A percentile compares a stretch with the other conserved stretches of the same genome.
phyloP scores from a whole-genome alignment of 2,888 invertebrate species.

The Dromius quadrimaculatus region DNA sequence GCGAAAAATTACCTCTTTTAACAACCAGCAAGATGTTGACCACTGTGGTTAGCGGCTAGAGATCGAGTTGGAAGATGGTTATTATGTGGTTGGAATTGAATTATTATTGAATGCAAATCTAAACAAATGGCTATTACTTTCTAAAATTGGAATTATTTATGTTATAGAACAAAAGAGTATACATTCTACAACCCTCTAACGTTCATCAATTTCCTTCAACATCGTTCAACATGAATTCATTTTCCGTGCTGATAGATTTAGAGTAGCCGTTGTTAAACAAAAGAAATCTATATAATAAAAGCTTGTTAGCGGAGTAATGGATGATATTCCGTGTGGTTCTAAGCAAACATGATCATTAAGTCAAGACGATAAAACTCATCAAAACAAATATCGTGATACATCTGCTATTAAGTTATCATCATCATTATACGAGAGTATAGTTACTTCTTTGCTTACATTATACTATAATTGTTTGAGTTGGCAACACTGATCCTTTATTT shows the following conservation, averaged over 20 bases:
- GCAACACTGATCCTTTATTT: conserved; percentile 5
- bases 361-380: conserved; percentile 46
- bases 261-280: conserved; percentile 21
- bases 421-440: conserved; percentile 19
- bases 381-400: conserved; percentile 42
- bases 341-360: conserved; percentile 40
- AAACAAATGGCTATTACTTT: no score
- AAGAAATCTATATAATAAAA: conserved; percentile 42
- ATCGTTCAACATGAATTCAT: conserved; percentile 1
- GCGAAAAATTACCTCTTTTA: conserved; percentile 26
- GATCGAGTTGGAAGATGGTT: no score
- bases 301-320: conserved; percentile 38
- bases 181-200: background rate
- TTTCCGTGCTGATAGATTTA: conserved; percentile 13
- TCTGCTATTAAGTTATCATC: conserved; percentile 46
- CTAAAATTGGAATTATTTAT: background rate
- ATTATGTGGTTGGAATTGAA: no score
- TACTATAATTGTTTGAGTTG: conserved; percentile 25
- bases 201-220: background rate
- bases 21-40: no score
- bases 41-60: no score
- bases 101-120: no score
- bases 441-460: conserved; percentile 33
- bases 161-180: background rate
- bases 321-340: conserved; percentile 1